Evolutionary conservation across 2,113 vertebrate species (phyloP), one percentile per base, ranked within the genome.

Genomic region (Climacteris rufus): DNA sequence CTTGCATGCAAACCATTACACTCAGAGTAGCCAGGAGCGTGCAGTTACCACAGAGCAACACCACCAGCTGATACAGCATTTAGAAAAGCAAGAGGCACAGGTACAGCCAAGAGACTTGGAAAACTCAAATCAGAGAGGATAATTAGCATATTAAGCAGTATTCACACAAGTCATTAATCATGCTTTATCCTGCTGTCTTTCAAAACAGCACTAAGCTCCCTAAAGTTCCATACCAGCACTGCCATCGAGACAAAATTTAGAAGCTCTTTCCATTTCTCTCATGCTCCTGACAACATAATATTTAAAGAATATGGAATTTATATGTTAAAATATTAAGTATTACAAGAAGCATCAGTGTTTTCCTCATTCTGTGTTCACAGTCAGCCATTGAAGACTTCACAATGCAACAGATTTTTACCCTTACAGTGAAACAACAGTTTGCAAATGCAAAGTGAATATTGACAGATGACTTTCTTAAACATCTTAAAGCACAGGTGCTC

Each of bases 1-100:
- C 49, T 56, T 61, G 33, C 68, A 45, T 15, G 17, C 74, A 84
- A 87, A 63, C n/a, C 61, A 47, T 21, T 24, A 49, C 16, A 19
- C 10, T 47, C 19, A 2, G 6, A 44, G 86, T 35, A 83, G 76
- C 30, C 52, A 21, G n/a, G 28, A 50, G 21, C 0, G 22, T 7
- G 11, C 11, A 15, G 37, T 5, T 63, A 59, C 75, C 71, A 42
- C 31, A 23, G 15, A 53, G 59, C 17, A 57, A 27, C 19, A 56
- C 3, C 35, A 49, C 27, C 65, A 66, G 30, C 42, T 10, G 2
- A 59, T 10, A 3, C 0, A 0, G 24, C 24, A 2, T 9, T 81
- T 25, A 54, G 37, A 31, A 83, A 94, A 77, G 66, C 33, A 86
- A 81, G 33, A 75, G 30, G 18, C 35, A 14, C 19, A 2, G 3